Evolutionary conservation across 2,113 vertebrate genomes (phyloP), one percentile per base, ranked within the genome.

Genomic region (Hippocampus barbouri): DNA sequence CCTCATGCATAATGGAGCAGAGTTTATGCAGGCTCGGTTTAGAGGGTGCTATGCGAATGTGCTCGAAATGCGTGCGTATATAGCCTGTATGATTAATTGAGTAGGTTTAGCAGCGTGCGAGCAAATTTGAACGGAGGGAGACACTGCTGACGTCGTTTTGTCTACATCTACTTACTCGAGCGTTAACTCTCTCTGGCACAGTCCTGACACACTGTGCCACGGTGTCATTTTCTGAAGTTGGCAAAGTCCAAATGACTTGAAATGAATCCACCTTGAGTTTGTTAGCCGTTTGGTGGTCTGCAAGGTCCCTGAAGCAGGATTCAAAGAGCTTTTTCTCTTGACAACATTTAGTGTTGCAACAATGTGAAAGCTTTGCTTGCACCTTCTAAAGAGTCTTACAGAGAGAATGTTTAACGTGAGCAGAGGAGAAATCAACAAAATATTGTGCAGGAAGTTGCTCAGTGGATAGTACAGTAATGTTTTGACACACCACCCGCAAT

Each of bases 1-100:
- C 41, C 70, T 71, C 51, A 81, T 90, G 70, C 89, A 89, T 90
- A 90, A 88, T 88, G 72, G 77, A 88, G 77, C 51, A 20, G 53
- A 71, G 43, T 81, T 86, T 76, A 69, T 66, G 76, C 71, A 73
- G 73, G 66, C 74, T 43, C 59, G 67, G 79, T 83, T 57, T 77
- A 68, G 76, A 64, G 73, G 49, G 65, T 63, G 67, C 63, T 61
- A 77, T 83, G 69, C 60, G 77, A 71, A 77, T 79, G 63, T 78
- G 57, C 61, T 67, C 60, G 70, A 81, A 80, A 77, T 74, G 70
- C 75, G 63, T 72, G 72, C 69, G 30, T 34, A 59, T 71, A 70
- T 57, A 68, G 70, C 56, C 65, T 61, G 53, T 61, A 89, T 86
- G 81, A 86, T 86, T 83, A 81, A 80, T 86, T 83, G 68, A 88